Conservation (phyloP, 2,888 invertebrate genomes). For the Exocentrus adspersus region DNA sequence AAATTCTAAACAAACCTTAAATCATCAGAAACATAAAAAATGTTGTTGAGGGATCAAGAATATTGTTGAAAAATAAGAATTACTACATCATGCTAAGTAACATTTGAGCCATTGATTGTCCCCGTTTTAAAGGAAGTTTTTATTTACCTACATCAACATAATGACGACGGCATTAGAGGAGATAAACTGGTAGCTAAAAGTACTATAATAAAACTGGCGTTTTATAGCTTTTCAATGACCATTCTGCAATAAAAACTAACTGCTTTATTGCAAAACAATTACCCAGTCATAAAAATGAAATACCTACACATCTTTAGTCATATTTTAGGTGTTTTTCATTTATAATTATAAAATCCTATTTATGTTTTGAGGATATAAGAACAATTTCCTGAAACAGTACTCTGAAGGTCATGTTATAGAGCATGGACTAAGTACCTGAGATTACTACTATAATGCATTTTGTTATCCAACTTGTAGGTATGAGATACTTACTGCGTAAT, state of each 20-base stretch:
- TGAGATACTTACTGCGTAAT: no score
- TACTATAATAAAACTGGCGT: conserved; percentile 39
- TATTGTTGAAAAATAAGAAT: conserved; percentile 8
- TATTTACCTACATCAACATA: conserved; percentile 4
- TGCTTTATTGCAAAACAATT: conserved; percentile 17
- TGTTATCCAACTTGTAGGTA: no score
- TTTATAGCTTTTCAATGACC: conserved; percentile 43
- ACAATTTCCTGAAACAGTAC: background rate
- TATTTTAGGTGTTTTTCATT: background rate
- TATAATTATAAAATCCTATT: background rate
- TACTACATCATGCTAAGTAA: no score
- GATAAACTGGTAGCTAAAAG: conserved; percentile 42
- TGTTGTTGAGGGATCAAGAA: background rate
- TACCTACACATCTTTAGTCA: background rate
- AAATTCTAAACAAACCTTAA: conserved; percentile 20
- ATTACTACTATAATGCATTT: no score
- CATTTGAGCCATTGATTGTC: no score
- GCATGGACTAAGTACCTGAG: no score
- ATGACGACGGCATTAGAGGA: conserved; percentile 25
- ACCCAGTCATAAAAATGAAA: conserved; percentile 17
- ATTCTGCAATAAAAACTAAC: conserved; percentile 40
- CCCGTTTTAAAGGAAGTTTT: no score
- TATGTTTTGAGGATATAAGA: background rate
- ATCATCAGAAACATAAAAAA: conserved; percentile 20
- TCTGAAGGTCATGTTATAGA: no score